Conservation (phyloP, 2,888 invertebrate species). For the Hofmannophila pseudospretella region DNA sequence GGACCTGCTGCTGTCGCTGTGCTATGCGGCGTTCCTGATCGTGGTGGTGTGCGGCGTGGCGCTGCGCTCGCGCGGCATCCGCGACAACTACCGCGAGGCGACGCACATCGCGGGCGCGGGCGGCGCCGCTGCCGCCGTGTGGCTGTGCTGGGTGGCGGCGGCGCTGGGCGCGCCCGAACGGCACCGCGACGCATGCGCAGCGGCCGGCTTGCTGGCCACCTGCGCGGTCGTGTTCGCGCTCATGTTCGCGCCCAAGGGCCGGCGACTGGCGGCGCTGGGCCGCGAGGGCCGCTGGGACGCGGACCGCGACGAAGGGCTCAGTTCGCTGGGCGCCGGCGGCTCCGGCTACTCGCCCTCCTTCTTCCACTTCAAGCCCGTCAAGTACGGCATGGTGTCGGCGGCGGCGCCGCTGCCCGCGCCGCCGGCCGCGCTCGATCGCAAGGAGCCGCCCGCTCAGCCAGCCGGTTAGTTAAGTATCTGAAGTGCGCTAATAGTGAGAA, state of each 20-base stretch:
- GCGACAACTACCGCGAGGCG: conserved; percentile 95
- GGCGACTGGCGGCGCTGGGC: conserved; percentile 94
- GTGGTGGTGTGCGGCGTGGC: conserved; percentile 91
- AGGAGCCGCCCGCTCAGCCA: conserved; percentile 74
- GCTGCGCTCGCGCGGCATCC: conserved; percentile 90
- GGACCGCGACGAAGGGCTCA: conserved; percentile 89
- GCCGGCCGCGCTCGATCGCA: conserved; percentile 70
- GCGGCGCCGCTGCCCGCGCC: conserved; percentile 52
- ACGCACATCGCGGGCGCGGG: conserved; percentile 94
- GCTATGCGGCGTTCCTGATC: conserved; percentile 91
- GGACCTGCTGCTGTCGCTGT: conserved; percentile 86
- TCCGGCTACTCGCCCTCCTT: conserved; percentile 94
- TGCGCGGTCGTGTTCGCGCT: conserved; percentile 91
- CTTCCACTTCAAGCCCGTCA: conserved; percentile 94
- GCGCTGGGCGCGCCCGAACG: conserved; percentile 87
- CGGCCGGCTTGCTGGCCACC: conserved; percentile 91
- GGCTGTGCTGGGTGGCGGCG: conserved; percentile 90
- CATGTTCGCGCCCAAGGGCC: conserved; percentile 96
- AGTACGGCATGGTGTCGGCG: conserved; percentile 84
- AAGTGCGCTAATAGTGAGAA: conserved; percentile 67
- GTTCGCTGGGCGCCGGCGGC: conserved; percentile 85
- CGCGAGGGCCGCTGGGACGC: conserved; percentile 91
- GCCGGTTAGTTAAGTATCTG: conserved; percentile 78
- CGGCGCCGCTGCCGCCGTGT: conserved; percentile 91
- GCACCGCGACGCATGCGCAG: conserved; percentile 92